These are phyloP conservation scores for Chironomus tentans DNA, from an alignment of 2,888 invertebrate genomes.

Conservation along the genomic window DNA sequence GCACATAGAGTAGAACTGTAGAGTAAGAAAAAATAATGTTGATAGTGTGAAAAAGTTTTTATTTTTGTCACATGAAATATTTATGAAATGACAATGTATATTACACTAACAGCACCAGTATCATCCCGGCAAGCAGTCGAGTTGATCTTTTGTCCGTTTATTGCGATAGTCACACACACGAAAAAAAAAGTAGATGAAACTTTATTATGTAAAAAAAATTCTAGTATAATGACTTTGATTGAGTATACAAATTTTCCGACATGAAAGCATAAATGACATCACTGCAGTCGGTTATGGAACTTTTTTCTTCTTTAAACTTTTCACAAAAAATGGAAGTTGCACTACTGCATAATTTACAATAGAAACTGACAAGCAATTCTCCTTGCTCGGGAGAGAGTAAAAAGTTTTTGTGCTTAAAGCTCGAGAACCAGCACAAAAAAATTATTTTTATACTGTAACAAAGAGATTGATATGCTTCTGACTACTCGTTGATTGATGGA, in stretches of 20 bases:
- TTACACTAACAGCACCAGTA: background rate
- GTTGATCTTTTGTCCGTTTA: background rate
- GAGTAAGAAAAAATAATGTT: background rate
- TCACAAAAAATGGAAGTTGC: too few relatives aligned
- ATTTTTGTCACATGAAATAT: slow-evolving; percentile 19
- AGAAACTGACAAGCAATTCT: too few relatives aligned
- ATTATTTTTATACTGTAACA: too few relatives aligned
- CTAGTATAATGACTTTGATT: slow-evolving; percentile 16
- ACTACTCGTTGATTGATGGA: too few relatives aligned
- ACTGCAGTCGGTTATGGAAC: too few relatives aligned
- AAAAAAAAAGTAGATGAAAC: background rate
- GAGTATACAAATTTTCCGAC: background rate
- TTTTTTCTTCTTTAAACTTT: too few relatives aligned
- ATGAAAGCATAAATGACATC: too few relatives aligned
- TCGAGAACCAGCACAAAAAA: too few relatives aligned
- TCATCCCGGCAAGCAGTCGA: background rate
- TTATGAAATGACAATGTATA: slow-evolving; percentile 21
- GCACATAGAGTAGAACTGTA: background rate
- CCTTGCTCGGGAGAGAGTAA: too few relatives aligned
- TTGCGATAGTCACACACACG: background rate
- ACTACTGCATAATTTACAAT: too few relatives aligned
- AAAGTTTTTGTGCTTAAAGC: too few relatives aligned
- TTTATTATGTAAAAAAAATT: background rate
- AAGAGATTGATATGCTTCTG: too few relatives aligned
- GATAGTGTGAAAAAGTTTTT: background rate